Evolutionary conservation across 1,140 invertebrate genomes (phyloP).

Genomic region (Semibalanus balanoides): DNA sequence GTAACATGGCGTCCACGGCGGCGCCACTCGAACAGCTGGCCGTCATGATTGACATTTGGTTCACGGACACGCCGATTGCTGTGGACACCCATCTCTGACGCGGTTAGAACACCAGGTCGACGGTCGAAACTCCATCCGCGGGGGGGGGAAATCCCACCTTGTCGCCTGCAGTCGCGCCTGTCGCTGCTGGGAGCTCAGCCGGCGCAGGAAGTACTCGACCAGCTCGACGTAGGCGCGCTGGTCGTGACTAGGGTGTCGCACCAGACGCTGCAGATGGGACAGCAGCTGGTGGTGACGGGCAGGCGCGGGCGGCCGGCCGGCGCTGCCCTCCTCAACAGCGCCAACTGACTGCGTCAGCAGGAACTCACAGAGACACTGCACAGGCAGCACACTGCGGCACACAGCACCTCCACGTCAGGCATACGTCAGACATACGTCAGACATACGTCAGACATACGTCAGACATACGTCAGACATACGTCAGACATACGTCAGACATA

Average conservation of each 20-base stretch:
- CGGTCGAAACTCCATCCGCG: no score
- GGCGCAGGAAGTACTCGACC: conserved; percentile 76
- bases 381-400: conserved; percentile 58
- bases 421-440: no score
- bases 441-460: no score
- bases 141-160: conserved; percentile 37
- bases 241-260: conserved; percentile 36
- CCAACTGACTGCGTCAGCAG: conserved; percentile 48
- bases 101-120: no score
- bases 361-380: conserved; percentile 93
- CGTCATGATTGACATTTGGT: no score
- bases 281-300: conserved; percentile 66
- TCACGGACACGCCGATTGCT: no score
- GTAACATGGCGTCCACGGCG: no score
- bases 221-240: conserved; percentile 49
- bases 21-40: no score
- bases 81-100: no score
- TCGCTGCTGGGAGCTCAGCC: conserved; percentile 66
- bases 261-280: conserved; percentile 45
- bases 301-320: conserved; percentile 28
- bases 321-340: conserved; percentile 32
- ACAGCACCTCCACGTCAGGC: no score
- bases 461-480: no score
- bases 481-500: no score
- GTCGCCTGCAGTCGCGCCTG: conserved; percentile 60